A percentile compares a stretch with the other conserved stretches of the same genome.
phyloP scores from a whole-genome alignment of 2,113 vertebrate genomes.

The Sinocyclocheilus rhinocerous region DNA sequence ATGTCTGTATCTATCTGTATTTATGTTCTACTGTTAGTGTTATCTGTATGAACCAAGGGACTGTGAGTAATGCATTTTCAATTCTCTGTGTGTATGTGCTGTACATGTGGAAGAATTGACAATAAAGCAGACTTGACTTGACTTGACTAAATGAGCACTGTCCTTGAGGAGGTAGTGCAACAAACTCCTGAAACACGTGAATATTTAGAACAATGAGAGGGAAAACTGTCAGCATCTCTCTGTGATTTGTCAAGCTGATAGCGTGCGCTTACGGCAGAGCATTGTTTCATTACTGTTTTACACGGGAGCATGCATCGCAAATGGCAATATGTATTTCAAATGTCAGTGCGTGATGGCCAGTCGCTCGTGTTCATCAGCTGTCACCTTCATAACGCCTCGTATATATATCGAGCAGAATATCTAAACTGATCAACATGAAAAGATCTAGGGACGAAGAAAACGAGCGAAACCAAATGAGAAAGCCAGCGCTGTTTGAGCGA shows the following conservation, averaged over 20 bases:
- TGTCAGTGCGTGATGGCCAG: slow-evolving; percentile 58
- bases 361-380: slow-evolving; percentile 68
- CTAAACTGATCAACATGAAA: slow-evolving; percentile 68
- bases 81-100: too few species aligned
- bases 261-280: not conserved
- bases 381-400: slow-evolving; percentile 57
- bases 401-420: slow-evolving; percentile 62
- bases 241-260: not conserved
- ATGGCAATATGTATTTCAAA: slow-evolving; percentile 43
- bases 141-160: too few species aligned
- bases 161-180: not conserved
- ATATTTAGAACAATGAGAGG: not conserved
- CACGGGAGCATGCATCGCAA: slow-evolving; percentile 1
- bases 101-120: too few species aligned
- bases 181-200: not conserved
- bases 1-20: too few species aligned
- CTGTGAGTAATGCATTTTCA: too few species aligned
- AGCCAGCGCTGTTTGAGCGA: slow-evolving; percentile 60
- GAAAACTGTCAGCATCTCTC: not conserved
- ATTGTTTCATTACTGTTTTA: slow-evolving; percentile 34
- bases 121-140: too few species aligned
- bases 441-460: slow-evolving; percentile 50
- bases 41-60: too few species aligned
- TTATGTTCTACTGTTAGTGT: too few species aligned
- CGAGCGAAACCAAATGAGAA: slow-evolving; percentile 61